phyloP scores from a whole-genome alignment of 2,888 invertebrate species.

The Limnephilus lunatus region DNA sequence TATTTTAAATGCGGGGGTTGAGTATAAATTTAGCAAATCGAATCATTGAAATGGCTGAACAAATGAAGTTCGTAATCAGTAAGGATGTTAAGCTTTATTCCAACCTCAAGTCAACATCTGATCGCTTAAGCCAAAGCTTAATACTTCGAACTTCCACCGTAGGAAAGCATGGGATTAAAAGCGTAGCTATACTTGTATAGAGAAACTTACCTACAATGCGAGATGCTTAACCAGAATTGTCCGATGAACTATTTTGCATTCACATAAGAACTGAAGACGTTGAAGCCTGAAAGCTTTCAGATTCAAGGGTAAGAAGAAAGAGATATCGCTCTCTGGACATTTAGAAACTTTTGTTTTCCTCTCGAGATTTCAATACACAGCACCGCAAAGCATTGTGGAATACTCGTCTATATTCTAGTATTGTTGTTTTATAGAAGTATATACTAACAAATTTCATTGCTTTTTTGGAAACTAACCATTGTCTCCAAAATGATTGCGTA shows the following conservation, averaged over 20 bases:
- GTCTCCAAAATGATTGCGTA: background rate
- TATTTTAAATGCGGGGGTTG: background rate
- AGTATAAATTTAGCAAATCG: background rate
- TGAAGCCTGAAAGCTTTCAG: background rate
- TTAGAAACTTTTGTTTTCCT: background rate
- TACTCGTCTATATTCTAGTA: background rate
- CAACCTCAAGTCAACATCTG: conserved; percentile 46
- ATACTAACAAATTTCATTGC: background rate
- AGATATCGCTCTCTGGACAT: background rate
- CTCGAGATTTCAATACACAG: background rate
- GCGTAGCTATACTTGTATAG: background rate
- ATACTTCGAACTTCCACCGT: conserved; percentile 56
- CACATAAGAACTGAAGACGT: background rate
- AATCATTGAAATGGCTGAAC: conserved; percentile 39
- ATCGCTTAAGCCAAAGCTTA: conserved; percentile 55
- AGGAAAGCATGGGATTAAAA: conserved; percentile 49
- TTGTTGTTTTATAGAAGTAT: background rate
- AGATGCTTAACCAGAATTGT: background rate
- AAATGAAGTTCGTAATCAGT: conserved; percentile 47
- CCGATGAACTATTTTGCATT: background rate
- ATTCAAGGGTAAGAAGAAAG: background rate
- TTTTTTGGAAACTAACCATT: background rate
- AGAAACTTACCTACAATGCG: conserved; percentile 6
- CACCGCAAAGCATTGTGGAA: background rate
- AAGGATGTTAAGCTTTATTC: conserved; percentile 52